Base-by-base conservation (phyloP, 2,113 vertebrate genomes). In the Labrus mixtus region DNA sequence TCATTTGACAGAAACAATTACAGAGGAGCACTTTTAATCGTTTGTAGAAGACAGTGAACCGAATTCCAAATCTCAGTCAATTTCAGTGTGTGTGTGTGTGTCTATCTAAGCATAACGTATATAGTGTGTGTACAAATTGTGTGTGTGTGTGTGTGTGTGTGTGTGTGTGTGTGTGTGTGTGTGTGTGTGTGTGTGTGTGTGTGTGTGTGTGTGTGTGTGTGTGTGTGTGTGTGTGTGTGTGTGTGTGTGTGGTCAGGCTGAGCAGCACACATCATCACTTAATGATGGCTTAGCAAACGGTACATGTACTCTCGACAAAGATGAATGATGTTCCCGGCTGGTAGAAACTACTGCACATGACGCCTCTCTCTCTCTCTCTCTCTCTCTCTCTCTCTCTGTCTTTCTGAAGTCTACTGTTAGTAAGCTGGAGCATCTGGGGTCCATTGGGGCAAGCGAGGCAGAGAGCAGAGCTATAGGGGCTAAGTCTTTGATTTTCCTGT, bases 401-500 rank as follows among this genome's bases (percentile, higher is more conserved):
- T 75, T 11, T 67, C 50, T 76, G 56, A 77, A 86, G 76, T 76
- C 55, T 43, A 71, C 70, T 62, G 81, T 78, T 82, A 82, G 58
- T 73, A 74, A 75, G 76, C 46, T 10, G 56, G 46, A 76, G 68
- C 81, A 80, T 83, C 74, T 61, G 57, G 76, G 60, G 59, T 80
- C 75, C 58, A 37, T 11, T 53, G 84, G 81, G 88, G 71, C 53
- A 25, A 79, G 73, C 5, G 15, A 85, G 73, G 67, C 68, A 82
- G 72, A 72, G 78, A 86, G 78, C 79, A 81, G 75, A 84, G 83
- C 83, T 80, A 73, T 84, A 90, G 83, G 78, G 86, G 87, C 85
- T 81, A 83, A 71, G 68, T 72, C 73, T 94, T 94, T 94, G 93
- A 94, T 94, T 95, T 94, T 93, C 78, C 90, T 93, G 93, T 91